phyloP scores from a whole-genome alignment of 1,140 invertebrate species.

The Drosophila trapezifrons region DNA sequence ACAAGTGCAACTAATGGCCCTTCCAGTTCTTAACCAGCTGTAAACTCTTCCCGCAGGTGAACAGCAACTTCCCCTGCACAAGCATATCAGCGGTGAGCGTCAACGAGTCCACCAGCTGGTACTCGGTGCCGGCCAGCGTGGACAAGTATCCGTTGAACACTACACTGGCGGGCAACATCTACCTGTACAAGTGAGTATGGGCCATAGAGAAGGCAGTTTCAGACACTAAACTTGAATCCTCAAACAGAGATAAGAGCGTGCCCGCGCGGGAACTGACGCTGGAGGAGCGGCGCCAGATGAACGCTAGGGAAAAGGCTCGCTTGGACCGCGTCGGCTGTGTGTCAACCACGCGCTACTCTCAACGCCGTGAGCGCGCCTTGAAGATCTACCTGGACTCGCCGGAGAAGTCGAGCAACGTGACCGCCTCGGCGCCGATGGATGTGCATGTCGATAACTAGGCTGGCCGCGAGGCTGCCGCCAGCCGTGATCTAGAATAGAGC shows the following conservation, averaged over 20 bases:
- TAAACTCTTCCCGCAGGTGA: constrained; percentile 48
- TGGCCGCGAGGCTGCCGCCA: constrained; percentile 6
- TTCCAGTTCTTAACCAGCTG: neutral
- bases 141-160: constrained; percentile 72
- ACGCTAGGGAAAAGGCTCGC: constrained; percentile 86
- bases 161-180: constrained; percentile 69
- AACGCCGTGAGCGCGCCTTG: constrained; percentile 88
- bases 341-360: constrained; percentile 84
- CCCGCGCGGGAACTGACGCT: constrained; percentile 86
- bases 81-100: constrained; percentile 77
- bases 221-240: neutral
- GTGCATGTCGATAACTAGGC: constrained; percentile 60
- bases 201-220: neutral
- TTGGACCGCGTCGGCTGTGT: constrained; percentile 82
- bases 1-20: neutral
- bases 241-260: constrained; percentile 87
- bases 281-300: constrained; percentile 87
- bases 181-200: constrained; percentile 76
- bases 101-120: constrained; percentile 70
- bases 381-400: constrained; percentile 90
- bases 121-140: constrained; percentile 56
- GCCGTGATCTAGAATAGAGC: neutral
- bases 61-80: constrained; percentile 79
- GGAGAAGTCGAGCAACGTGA: constrained; percentile 66
- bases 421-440: constrained; percentile 68